Conservation (phyloP, 2,113 vertebrate genomes). For the Amazona guildingii region DNA sequence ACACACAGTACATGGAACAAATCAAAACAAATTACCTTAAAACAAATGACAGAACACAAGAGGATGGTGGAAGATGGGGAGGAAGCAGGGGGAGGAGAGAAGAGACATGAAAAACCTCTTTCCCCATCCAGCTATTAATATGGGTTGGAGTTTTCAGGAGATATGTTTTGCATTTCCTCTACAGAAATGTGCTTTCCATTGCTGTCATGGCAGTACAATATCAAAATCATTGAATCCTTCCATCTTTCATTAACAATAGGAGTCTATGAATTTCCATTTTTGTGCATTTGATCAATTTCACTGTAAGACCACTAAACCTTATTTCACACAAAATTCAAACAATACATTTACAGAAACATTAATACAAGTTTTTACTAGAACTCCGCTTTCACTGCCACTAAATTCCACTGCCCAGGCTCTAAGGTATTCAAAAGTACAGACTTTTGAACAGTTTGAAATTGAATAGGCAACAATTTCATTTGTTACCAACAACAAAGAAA, state of each 20-base stretch:
- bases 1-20: background rate
- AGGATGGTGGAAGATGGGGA: background rate
- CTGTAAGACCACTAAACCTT: background rate
- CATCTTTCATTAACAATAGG: background rate
- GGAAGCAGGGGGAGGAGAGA: no score
- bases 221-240: background rate
- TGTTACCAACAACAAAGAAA: constrained; percentile 8
- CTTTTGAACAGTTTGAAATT: background rate
- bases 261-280: background rate
- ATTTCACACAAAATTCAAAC: background rate
- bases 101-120: background rate
- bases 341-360: background rate
- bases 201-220: background rate
- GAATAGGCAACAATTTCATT: background rate
- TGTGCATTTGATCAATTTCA: background rate
- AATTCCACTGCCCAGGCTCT: background rate
- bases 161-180: background rate
- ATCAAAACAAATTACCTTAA: constrained; percentile 4
- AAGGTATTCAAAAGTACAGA: background rate
- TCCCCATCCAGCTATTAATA: background rate
- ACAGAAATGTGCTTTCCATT: background rate
- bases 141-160: background rate
- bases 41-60: background rate
- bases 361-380: constrained; percentile 11
- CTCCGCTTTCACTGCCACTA: background rate